Base-by-base conservation (phyloP, 2,113 vertebrate genomes). In the Ictalurus punctatus region DNA sequence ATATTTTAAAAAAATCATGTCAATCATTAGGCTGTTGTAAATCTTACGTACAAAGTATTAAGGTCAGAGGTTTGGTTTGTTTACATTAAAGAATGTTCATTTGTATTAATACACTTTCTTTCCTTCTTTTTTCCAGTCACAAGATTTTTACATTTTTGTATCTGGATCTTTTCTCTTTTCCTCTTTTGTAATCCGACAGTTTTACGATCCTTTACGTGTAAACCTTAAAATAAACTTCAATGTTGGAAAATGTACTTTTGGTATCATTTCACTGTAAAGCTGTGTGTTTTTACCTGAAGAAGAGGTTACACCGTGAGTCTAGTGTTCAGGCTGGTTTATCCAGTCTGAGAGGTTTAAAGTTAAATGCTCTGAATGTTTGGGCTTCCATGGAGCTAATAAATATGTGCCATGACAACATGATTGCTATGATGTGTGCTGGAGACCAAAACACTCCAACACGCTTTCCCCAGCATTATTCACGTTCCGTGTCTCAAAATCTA, bases 301-400 rank as follows among this genome's bases (percentile, higher is more conserved):
- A n/a, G 71, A 23, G 34, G 7, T 44, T 19, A 7, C 19, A 56
- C 52, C 30, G 52, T 1, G 12, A 4, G 16, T 81, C 6, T 52
- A 71, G 6, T 52, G 27, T 54, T 85, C 44, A 30, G 10, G 81
- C 86, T 54, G 61, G 86, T 67, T 81, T 48, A 81, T 65, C 86
- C 86, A 67, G 76, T 81, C 34, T 17, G 86, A 58, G 30, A 13
- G 5, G n/a, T 83, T 63, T 83, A 14, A 44, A 65, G 10, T 84
- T 1, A 84, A 82, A 82, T 82, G 17, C 59, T 25, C 61, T n/a
- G 59, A 84, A 27, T 80, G 74, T 65, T 48, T 52, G 58, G 74
- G n/a, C 19, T 78, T 87, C 74, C 44, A 67, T 19, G 58, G 56
- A 52, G 56, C 40, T 54, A 8, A 65, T 65, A 80, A 17, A 30